Evolutionary conservation across 2,888 invertebrate genomes (phyloP), one percentile per base, ranked within the genome.

Genomic region (Lochmaea capreae): DNA sequence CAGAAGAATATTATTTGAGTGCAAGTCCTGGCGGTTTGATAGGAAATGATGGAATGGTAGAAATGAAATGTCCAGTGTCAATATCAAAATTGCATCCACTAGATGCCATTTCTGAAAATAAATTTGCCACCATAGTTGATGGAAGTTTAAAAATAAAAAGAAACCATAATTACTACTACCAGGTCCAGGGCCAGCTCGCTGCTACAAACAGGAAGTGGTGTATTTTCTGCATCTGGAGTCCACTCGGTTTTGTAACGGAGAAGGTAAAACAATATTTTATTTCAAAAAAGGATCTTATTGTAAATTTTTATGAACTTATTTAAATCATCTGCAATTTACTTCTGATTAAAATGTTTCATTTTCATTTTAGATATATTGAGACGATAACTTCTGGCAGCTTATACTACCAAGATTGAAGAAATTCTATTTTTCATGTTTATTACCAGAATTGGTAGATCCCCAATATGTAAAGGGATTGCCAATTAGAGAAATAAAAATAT

Each of bases 81-180:
- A 39, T 62, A 33, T 62, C 61, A 62, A 62, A 33, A 39, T 39
- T 62, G 9, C 16, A 33, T 8, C 61, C 39, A 33, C 4, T 39
- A 39, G 33, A 62, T 39, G 61, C 14, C 33, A 62, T 62, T 39
- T 66, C 69, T 12, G 5, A 62, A 39, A 62, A 62, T 39, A 33
- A 33, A 33, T 33, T 33, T 4, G 33, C 33, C 33, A 33, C 18
- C 3, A 18, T 59, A 10, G 11, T 59, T 1, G 12, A 59, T 26
- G 59, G 59, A 59, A 18, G 12, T 12, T 59, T 59, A 11, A 43
- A 26, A 26, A 33, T 61, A 42, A 61, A 61, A n/a, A 22, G 16
- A 49, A 66, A 39, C 16, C 62, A 75, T 49, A 65, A 72, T 18
- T 76, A 72, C 43, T 72, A 18, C 49, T 67, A 73, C 52, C 72